A percentile compares a stretch with the other conserved stretches of the same genome.
These are phyloP conservation scores for Cathartes aura DNA, from an alignment of 2,113 vertebrate genomes.

Conservation along the genomic window DNA sequence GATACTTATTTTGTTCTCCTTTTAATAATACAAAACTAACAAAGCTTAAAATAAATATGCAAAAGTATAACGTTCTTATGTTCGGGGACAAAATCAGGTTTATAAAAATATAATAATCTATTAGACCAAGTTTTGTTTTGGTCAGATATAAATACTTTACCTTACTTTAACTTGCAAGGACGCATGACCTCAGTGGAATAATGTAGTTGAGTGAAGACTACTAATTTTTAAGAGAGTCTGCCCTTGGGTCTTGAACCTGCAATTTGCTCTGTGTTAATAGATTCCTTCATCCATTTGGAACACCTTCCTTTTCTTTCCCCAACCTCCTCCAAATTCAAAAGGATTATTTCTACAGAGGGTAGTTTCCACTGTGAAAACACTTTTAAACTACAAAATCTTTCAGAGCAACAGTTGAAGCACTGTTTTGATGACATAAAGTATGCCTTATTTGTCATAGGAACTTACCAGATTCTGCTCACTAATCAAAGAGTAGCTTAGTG, in stretches of 20 bases:
- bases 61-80: background rate
- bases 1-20: background rate
- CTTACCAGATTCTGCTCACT: background rate
- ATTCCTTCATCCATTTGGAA: background rate
- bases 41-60: background rate
- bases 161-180: background rate
- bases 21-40: background rate
- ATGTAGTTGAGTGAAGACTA: background rate
- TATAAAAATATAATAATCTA: background rate
- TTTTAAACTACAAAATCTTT: background rate
- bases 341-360: background rate
- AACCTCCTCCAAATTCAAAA: background rate
- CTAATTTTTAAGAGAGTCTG: conserved; percentile 27
- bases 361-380: background rate
- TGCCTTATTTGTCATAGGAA: background rate
- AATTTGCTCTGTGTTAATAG: conserved; percentile 13
- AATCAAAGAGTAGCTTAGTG: background rate
- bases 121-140: background rate
- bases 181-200: conserved; percentile 12
- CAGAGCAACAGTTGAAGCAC: background rate
- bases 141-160: background rate
- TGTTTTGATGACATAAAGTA: background rate
- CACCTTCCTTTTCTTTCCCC: background rate
- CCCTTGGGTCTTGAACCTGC: background rate
- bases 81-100: background rate